Evolutionary conservation across 2,888 invertebrate genomes (phyloP), one percentile per base, ranked within the genome.

Genomic region (Sepioteuthis lessoniana): DNA sequence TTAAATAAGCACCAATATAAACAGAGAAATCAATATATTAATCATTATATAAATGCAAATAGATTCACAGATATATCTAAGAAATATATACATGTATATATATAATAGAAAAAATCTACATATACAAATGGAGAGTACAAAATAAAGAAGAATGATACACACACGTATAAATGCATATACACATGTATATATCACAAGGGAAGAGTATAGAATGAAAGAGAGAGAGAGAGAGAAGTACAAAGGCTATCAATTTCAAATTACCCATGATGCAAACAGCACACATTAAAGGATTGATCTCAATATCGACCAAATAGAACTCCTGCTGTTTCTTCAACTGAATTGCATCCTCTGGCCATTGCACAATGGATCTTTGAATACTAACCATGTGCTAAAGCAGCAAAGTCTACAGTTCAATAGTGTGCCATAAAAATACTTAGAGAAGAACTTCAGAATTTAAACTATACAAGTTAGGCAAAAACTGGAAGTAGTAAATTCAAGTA

Each of bases 231-330:
- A 76, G 1, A 76, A 76, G 76, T 76, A 76, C n/a, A 76, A 76
- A 76, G 76, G n/a, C 76, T 76, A 76, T 76, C 76, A 76, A 76
- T 76, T 76, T 76, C 76, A 76, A 76, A 76, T 76, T 76, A 76
- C n/a, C 76, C 76, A 76, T 76, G n/a, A 76, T 76, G n/a, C 76
- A n/a, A 1, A 76, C 76, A 76, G 76, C 76, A 76, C 76, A 76
- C 76, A 76, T 76, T 76, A 76, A 76, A 76, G 76, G 76, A 76
- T 76, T 76, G 76, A 76, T 76, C 76, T 76, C 10, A 76, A 76
- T 76, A 76, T 76, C n/a, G 76, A 76, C 76, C 76, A 76, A 76
- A 2, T 76, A 16, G n/a, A 76, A 76, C n/a, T 76, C 76, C n/a
- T 76, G 76, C 76, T 76, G 76, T 76, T 76, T n/a, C 76, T 76